These are phyloP conservation scores for Turdus rufiventris DNA, from an alignment of 2,113 vertebrate species.

Conservation along the genomic window DNA sequence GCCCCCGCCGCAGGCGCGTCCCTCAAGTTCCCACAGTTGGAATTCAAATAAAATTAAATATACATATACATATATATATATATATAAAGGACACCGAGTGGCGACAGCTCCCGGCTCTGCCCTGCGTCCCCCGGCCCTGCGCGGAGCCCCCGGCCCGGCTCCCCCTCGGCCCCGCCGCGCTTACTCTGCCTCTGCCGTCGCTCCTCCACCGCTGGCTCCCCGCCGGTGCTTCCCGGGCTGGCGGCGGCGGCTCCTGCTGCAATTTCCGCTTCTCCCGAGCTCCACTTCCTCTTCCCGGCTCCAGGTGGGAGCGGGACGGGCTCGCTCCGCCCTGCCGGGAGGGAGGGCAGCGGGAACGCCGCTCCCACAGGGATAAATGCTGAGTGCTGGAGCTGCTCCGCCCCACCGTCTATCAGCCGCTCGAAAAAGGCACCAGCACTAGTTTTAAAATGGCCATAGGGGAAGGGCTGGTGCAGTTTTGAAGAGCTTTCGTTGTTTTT, in stretches of 20 bases:
- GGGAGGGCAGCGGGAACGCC: neutral
- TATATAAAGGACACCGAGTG: no score
- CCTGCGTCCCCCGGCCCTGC: neutral
- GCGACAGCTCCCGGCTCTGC: neutral
- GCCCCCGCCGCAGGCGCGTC: neutral
- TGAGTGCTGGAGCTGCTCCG: no score
- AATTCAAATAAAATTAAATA: neutral
- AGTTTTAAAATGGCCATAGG: neutral
- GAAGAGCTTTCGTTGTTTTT: neutral
- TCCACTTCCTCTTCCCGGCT: constrained; percentile 68
- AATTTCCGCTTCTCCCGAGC: constrained; percentile 74
- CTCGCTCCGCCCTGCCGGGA: neutral
- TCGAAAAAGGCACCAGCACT: neutral
- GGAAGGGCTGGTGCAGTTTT: neutral
- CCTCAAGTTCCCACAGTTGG: neutral
- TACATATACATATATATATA: no score
- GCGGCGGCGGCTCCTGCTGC: constrained; percentile 49
- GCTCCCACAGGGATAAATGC: fast-evolving
- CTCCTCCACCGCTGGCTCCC: neutral
- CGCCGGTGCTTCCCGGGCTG: neutral
- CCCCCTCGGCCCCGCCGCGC: neutral
- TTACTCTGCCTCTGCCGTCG: neutral
- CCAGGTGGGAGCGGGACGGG: constrained; percentile 32
- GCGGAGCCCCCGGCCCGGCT: neutral
- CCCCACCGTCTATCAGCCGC: fast-evolving